phyloP scores from a whole-genome alignment of 2,113 vertebrate species.

The Ramphastos sulfuratus region DNA sequence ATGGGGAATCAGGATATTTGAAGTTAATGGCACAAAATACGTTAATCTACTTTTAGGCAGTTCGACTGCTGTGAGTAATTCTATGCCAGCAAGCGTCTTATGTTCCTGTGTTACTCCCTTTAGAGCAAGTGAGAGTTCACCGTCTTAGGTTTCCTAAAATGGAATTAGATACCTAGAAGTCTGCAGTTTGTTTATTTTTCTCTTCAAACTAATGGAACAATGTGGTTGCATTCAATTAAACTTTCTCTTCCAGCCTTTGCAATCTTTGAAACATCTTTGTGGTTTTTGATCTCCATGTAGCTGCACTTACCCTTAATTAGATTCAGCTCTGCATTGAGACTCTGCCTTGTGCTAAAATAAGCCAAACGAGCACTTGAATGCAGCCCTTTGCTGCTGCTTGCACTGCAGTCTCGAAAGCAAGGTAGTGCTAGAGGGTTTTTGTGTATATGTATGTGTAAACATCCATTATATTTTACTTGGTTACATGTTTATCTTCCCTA shows the following conservation, averaged over 20 bases:
- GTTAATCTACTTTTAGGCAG: not conserved
- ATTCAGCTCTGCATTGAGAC: constrained; percentile 9
- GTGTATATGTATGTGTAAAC: not conserved
- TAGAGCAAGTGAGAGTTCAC: not conserved
- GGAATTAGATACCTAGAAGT: constrained; percentile 44
- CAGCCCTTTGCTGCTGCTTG: not conserved
- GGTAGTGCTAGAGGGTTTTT: not conserved
- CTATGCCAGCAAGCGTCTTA: not conserved
- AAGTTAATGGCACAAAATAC: not conserved
- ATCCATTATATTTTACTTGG: not conserved
- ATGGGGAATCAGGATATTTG: not conserved
- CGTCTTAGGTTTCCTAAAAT: not conserved
- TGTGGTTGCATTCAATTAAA: constrained; percentile 23
- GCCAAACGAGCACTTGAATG: not conserved
- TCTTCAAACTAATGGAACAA: constrained; percentile 1
- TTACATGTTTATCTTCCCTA: not conserved
- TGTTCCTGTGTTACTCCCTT: not conserved
- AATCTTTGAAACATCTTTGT: constrained; percentile 41
- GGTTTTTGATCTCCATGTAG: constrained; percentile 51
- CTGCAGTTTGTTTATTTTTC: constrained; percentile 52
- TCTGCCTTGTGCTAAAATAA: constrained; percentile 40
- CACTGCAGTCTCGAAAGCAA: not conserved
- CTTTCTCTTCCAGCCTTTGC: constrained; percentile 13
- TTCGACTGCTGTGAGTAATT: constrained; percentile 22
- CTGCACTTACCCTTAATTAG: constrained; percentile 47